Base-by-base conservation (phyloP, 2,113 vertebrate genomes). In the Zosterops borbonicus region DNA sequence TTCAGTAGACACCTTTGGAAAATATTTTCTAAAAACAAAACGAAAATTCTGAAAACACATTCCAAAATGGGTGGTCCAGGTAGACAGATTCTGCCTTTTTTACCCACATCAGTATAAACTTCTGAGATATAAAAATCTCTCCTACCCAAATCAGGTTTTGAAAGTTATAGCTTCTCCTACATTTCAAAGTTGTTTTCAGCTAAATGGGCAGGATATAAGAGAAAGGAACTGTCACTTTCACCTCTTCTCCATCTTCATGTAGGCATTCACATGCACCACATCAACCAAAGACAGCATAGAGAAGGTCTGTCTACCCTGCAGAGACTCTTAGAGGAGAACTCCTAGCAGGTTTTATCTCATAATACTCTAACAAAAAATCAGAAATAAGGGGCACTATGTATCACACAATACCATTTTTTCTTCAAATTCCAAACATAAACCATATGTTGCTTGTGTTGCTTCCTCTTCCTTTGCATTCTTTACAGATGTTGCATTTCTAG, bases 401-500 rank as follows among this genome's bases (percentile, higher is more conserved):
- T 74, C 2, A 2, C 50, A 76, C n/a, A 87, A 44, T 29, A 89
- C 14, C 8, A 69, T n/a, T 9, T 84, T 93, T 91, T 92, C 37
- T 91, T 87, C 46, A 62, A 84, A 87, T 89, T 58, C 28, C 23
- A 84, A 82, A 95, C 47, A 44, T 46, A 91, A 91, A 80, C 16
- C 77, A 62, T 62, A 56, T 90, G 76, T 42, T 41, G 3, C 25
- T 84, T 87, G 83, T 85, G 55, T 64, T 73, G 5, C 70, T 94
- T 91, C 81, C 62, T 71, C 55, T 95, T 82, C n/a, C 33, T 71
- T 85, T 82, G 70, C 41, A 69, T 84, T 92, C 41, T 83, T 92
- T 77, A 83, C 49, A 91, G 81, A 89, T 91, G 78, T 74, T 87
- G n/a, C 12, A 55, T 73, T 87, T 95, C 74, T 62, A 85, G 78